Evolutionary conservation across 2,113 vertebrate species (phyloP).

Genomic region (Taxidea taxus): DNA sequence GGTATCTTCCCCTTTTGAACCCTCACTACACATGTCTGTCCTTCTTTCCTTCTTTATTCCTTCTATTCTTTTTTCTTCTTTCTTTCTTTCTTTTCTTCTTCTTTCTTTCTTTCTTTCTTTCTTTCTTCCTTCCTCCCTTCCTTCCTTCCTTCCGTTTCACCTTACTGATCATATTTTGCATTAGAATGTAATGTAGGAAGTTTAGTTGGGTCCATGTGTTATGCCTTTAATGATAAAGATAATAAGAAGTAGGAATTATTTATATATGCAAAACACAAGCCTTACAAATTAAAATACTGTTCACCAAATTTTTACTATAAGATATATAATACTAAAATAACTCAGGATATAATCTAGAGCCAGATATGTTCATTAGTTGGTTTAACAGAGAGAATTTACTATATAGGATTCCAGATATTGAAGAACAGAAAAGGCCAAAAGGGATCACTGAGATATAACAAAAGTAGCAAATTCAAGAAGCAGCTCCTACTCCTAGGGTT

Average conservation of each 20-base stretch:
- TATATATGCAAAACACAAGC: neutral
- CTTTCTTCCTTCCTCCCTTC: no score
- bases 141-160: neutral
- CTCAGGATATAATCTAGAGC: neutral
- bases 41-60: neutral
- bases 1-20: neutral
- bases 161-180: neutral
- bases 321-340: neutral
- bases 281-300: neutral
- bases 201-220: neutral
- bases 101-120: neutral
- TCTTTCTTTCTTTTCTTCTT: neutral
- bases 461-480: neutral
- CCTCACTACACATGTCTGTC: neutral
- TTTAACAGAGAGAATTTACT: neutral
- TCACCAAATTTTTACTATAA: neutral
- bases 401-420: neutral
- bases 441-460: neutral
- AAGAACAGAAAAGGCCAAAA: neutral
- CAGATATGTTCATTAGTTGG: neutral
- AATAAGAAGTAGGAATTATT: neutral
- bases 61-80: neutral
- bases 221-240: neutral
- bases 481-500: rapidly evolving
- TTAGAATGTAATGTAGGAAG: neutral